Evolutionary conservation across 92 coral and sea anemone species (phyloP).

Genomic region (Plumapathes pennacea): DNA sequence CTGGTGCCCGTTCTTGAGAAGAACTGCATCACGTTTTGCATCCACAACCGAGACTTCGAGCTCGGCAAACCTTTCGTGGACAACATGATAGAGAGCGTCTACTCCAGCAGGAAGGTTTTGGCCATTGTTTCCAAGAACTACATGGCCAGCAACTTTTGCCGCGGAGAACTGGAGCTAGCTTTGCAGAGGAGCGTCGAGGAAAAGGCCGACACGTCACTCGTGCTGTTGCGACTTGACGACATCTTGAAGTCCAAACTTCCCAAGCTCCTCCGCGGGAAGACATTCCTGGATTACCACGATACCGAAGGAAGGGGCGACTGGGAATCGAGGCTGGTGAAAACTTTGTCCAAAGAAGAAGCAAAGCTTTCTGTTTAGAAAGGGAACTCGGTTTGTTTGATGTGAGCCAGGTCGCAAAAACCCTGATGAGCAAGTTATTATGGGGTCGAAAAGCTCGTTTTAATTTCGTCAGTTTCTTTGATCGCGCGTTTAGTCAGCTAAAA

Average conservation of each 20-base stretch:
- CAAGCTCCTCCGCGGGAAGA: slow-evolving; percentile 22
- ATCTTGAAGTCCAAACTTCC: slow-evolving; percentile 23
- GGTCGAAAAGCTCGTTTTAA: too few relatives aligned
- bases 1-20: slow-evolving; percentile 36
- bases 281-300: slow-evolving; percentile 26
- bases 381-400: too few relatives aligned
- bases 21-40: slow-evolving; percentile 20
- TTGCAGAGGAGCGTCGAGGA: slow-evolving; percentile 18
- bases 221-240: slow-evolving; percentile 32
- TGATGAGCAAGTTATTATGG: too few relatives aligned
- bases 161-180: slow-evolving; percentile 52
- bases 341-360: too few relatives aligned
- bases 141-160: slow-evolving; percentile 48
- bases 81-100: slow-evolving; percentile 59
- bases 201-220: slow-evolving; percentile 20
- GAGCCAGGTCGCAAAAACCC: too few relatives aligned
- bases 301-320: slow-evolving; percentile 15
- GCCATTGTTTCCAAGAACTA: slow-evolving; percentile 49
- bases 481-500: too few relatives aligned
- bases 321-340: slow-evolving; percentile 29
- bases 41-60: slow-evolving; percentile 52
- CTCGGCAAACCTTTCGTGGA: slow-evolving; percentile 39
- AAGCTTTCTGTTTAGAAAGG: too few relatives aligned
- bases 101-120: slow-evolving; percentile 40
- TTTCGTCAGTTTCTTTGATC: too few relatives aligned